Base-by-base conservation (phyloP, 2,797 vertebrate species). In the Babyrousa celebensis region DNA sequence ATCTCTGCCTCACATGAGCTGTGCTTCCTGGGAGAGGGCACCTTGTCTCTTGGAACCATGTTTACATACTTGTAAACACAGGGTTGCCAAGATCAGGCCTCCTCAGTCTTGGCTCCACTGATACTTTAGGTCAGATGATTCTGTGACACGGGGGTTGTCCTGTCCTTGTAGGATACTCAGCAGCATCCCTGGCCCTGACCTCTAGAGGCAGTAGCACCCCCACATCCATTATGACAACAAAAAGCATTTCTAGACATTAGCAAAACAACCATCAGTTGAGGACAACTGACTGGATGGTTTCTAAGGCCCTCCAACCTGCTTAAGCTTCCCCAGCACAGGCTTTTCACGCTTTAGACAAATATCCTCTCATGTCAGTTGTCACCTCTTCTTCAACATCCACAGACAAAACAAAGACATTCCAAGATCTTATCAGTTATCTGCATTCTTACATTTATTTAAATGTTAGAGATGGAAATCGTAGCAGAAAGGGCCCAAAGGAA, bases 401-500 rank as follows among this genome's bases (percentile, higher is more conserved):
- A 77, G 6, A 23, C 77, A n/a, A 18, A 23, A 71, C 60, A 56
- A 78, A 56, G 32, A 7, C 67, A 25, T n/a, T 12, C 62, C 25
- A 36, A 48, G 43, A 12, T 77, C 40, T 71, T 10, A 16, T 60
- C 74, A 20, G 5, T 65, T 75, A 58, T 63, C 62, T 96, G 11
- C 58, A 21, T 60, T 43, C 79, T 63, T 15, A 0, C 60, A 27
- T 65, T 71, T 62, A 78, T 80, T 87, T 43, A 65, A 94, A 58
- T 36, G 4, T 43, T 63, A 54, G 58, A 62, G 71, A 56, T 8
- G 27, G 62, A 67, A 77, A 75, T 27, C 25, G 4, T 77, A 63
- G 75, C 29, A 52, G 56, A 91, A 82, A 87, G 54, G 40, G 16
- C 16, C 23, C n/a, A 93, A 58, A 77, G 27, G 17, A 77, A 54